Evolutionary conservation across 2,113 vertebrate species (phyloP).

Genomic region (Ochotona curzoniae): DNA sequence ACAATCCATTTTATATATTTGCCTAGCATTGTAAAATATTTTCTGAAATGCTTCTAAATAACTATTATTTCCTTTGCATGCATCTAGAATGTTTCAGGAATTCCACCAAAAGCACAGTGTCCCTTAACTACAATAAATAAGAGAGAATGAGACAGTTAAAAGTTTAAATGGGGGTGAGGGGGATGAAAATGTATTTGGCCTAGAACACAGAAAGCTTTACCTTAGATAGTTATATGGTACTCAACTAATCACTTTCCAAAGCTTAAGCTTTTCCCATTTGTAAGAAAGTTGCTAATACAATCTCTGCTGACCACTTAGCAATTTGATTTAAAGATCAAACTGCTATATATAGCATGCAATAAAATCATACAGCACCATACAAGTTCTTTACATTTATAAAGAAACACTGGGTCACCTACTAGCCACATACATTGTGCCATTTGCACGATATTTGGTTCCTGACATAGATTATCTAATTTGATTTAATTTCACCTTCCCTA

Average conservation of each 20-base stretch:
- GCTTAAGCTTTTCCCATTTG: background rate
- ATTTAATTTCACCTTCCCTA: conserved; percentile 24
- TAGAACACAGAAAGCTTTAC: background rate
- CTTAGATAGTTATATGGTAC: background rate
- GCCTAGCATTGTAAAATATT: conserved; percentile 53
- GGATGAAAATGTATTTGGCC: background rate
- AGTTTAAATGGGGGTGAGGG: background rate
- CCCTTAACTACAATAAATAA: background rate
- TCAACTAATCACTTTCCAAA: conserved; percentile 14
- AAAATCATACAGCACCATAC: background rate
- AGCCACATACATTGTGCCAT: background rate
- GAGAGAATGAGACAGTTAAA: background rate
- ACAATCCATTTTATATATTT: conserved; percentile 35
- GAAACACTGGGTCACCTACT: background rate
- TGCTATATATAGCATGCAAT: background rate
- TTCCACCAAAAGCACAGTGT: background rate
- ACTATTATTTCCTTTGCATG: conserved; percentile 45
- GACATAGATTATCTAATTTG: background rate
- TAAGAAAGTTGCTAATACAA: background rate
- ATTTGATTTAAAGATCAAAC: background rate
- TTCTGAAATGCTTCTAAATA: conserved; percentile 41
- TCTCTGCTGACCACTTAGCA: background rate
- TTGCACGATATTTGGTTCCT: background rate
- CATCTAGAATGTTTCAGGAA: background rate
- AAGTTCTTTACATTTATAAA: background rate